phyloP scores from a whole-genome alignment of 1,140 invertebrate species.

The Brachionus angularis region DNA sequence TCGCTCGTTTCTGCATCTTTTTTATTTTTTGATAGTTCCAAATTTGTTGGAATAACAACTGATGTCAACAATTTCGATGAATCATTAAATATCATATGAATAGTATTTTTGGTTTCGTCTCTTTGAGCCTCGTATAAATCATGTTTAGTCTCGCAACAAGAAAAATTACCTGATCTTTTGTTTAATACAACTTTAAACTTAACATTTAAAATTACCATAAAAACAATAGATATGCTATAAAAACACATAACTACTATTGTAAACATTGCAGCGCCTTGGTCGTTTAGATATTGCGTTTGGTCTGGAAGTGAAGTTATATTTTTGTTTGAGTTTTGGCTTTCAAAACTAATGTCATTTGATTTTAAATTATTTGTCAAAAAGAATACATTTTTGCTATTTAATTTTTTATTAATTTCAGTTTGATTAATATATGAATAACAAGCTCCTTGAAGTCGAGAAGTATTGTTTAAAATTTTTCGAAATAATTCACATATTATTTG shows the following conservation, averaged over 20 bases:
- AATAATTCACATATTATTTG: constrained; percentile 35
- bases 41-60: neutral
- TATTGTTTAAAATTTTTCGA: neutral
- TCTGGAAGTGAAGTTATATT: no score
- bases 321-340: no score
- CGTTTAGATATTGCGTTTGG: neutral
- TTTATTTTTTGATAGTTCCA: no score
- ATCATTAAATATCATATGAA: constrained; percentile 16
- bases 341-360: no score
- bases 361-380: no score
- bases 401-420: no score
- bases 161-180: neutral
- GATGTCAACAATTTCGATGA: constrained; percentile 26
- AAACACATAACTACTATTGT: constrained; percentile 32
- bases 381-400: no score
- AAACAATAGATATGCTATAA: constrained; percentile 38
- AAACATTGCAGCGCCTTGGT: constrained; percentile 6
- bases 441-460: neutral
- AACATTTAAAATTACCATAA: constrained; percentile 6
- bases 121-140: constrained; percentile 31
- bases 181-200: constrained; percentile 24
- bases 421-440: neutral
- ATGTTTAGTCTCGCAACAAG: constrained; percentile 10
- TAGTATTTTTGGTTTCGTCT: constrained; percentile 42
- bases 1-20: no score